Percentiles rank a stretch among this genome's conserved stretches.
Evolutionary conservation across 2,113 vertebrate species (phyloP).

Genomic region (Oostethus manadensis): DNA sequence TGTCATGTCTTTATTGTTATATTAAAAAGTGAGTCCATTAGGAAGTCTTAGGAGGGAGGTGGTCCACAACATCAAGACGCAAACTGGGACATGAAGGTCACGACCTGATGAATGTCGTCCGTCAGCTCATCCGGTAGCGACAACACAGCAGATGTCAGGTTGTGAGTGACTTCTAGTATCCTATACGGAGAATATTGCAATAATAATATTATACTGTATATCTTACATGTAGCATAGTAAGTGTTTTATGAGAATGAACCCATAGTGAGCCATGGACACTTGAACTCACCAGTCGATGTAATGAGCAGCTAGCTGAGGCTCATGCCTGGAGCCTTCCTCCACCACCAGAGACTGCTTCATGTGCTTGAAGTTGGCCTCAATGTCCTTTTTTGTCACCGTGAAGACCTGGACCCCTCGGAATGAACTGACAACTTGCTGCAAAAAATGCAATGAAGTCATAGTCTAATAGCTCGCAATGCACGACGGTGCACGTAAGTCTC

Average conservation of each 20-base stretch:
- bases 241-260: not conserved
- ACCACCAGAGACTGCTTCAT: constrained; percentile 71
- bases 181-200: constrained; percentile 30
- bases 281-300: constrained; percentile 70
- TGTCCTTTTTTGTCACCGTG: constrained; percentile 69
- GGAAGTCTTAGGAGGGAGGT: not conserved
- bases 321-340: constrained; percentile 67
- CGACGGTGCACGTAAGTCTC: not conserved
- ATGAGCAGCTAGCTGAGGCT: constrained; percentile 71
- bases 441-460: not conserved
- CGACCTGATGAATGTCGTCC: constrained; percentile 63
- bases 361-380: constrained; percentile 78
- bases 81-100: constrained; percentile 66
- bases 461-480: not conserved
- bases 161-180: constrained; percentile 67
- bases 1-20: constrained; percentile 10
- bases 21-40: not conserved
- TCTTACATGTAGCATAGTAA: not conserved
- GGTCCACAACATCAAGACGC: constrained; percentile 19
- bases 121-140: constrained; percentile 68
- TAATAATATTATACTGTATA: too few relatives aligned
- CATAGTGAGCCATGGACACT: not conserved
- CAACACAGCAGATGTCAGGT: constrained; percentile 57
- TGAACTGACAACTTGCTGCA: constrained; percentile 74
- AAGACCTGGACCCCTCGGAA: constrained; percentile 69